Evolutionary conservation across 2,797 vertebrate species (phyloP), one percentile per base, ranked within the genome.

Genomic region (Halcyon smyrnensis): DNA sequence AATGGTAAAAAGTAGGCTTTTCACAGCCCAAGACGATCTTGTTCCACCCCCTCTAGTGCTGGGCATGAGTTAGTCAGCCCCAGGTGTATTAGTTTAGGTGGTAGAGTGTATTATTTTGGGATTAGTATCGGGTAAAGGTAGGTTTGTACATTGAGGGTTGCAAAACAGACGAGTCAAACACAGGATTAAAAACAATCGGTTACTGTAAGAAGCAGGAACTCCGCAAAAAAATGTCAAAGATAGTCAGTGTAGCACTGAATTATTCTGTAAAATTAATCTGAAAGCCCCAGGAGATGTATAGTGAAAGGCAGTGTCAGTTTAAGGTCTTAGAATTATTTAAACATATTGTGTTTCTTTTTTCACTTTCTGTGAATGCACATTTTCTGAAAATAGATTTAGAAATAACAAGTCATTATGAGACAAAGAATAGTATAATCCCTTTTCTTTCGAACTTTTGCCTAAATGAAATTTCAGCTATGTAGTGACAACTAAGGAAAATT

Each of bases 331-430:
- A 96, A 69, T 64, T 64, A 43, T 75, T 91, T 75, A 10, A 84
- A 78, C 14, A 3, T 67, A 8, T 28, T 65, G 84, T 39, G 8
- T 75, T 88, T 54, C 57, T 60, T 90, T 84, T 70, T 16, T 80
- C 25, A 75, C 12, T 75, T 80, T 80, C 60, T 95, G 80, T 84
- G 34, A 92, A 81, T 46, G 34, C 32, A 19, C 73, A 12, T 75
- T 91, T 94, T 89, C 57, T 84, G 65, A 89, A 81, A 80, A 87
- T 15, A 54, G n/a, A 71, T 30, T 20, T 67, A 85, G 53, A 91
- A 89, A 73, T 37, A 39, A 36, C 46, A 84, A 86, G 46, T 50
- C 34, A 25, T 74, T 81, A 64, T 8, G 6, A 86, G 57, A 94
- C 18, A 84, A 88, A 78, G 37, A 87, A 10, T 1, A 2, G 7